Conservation (phyloP, 2,113 vertebrate species). For the Otolemur garnettii region DNA sequence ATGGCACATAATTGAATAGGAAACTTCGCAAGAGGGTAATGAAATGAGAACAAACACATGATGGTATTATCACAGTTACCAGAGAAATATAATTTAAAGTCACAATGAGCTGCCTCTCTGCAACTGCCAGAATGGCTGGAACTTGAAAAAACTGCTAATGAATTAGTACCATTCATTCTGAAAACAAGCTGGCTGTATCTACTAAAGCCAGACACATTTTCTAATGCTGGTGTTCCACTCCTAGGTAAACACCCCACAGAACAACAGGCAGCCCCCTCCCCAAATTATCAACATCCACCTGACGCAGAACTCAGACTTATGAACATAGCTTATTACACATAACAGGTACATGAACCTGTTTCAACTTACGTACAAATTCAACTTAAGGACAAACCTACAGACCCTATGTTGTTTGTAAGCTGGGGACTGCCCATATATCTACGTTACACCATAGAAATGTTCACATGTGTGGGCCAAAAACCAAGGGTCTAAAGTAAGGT, state of each 20-base stretch:
- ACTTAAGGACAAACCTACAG: too few species aligned
- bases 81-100: neutral
- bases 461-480: neutral
- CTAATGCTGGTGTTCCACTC: neutral
- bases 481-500: neutral
- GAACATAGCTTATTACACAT: too few species aligned
- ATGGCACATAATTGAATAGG: neutral
- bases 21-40: neutral
- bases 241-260: neutral
- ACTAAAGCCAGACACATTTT: too few species aligned
- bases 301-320: too few species aligned
- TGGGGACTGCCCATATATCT: too few species aligned
- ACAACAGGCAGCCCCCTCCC: too few species aligned
- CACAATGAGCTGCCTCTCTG: too few species aligned
- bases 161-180: neutral
- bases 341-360: too few species aligned
- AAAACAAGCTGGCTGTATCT: neutral
- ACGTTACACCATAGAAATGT: too few species aligned
- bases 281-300: too few species aligned
- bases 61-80: neutral
- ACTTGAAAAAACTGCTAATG: neutral
- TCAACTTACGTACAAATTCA: too few species aligned
- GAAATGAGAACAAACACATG: neutral
- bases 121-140: neutral
- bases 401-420: too few species aligned